Percentiles rank a stretch among this genome's conserved stretches.
Evolutionary conservation across 2,888 invertebrate species (phyloP).

Genomic region (Apodemia zela): DNA sequence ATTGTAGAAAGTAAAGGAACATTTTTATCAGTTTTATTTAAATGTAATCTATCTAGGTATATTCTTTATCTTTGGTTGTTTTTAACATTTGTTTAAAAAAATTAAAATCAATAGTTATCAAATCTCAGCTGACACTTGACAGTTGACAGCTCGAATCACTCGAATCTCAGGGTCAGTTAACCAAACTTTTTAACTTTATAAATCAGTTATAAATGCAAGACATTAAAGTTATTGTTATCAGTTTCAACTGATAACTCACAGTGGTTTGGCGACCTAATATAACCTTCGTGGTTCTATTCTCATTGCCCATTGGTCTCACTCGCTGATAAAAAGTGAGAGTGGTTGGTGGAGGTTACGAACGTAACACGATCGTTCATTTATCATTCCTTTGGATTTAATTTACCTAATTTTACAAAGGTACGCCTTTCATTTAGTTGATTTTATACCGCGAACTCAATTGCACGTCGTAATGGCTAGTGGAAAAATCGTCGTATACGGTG

Average conservation of each 20-base stretch:
- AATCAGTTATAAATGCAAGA: neutral
- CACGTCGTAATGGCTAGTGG: conserved; percentile 79
- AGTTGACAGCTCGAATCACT: too few species aligned
- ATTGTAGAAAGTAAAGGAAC: too few species aligned
- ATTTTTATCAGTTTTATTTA: too few species aligned
- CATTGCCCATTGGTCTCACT: conserved; percentile 38
- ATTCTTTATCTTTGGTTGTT: too few species aligned
- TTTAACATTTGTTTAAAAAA: too few species aligned
- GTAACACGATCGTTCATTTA: conserved; percentile 36
- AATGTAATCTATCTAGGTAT: too few species aligned
- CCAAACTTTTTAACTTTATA: too few species aligned
- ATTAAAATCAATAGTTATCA: too few species aligned
- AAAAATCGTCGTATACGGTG: conserved; percentile 95
- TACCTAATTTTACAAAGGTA: conserved; percentile 14
- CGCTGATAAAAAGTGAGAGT: conserved; percentile 57
- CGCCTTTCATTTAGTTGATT: conserved; percentile 42
- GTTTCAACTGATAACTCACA: conserved; percentile 15
- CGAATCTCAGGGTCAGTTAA: neutral
- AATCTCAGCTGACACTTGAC: too few species aligned
- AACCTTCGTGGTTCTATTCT: conserved; percentile 36
- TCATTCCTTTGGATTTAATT: conserved; percentile 7
- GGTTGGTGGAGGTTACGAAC: conserved; percentile 62
- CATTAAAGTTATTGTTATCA: neutral
- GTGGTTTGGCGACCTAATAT: conserved; percentile 24
- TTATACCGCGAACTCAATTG: conserved; percentile 37